Percentiles rank a stretch among this genome's conserved stretches.
These are phyloP conservation scores for Apamea anceps DNA, from an alignment of 2,888 invertebrate species.

Conservation along the genomic window DNA sequence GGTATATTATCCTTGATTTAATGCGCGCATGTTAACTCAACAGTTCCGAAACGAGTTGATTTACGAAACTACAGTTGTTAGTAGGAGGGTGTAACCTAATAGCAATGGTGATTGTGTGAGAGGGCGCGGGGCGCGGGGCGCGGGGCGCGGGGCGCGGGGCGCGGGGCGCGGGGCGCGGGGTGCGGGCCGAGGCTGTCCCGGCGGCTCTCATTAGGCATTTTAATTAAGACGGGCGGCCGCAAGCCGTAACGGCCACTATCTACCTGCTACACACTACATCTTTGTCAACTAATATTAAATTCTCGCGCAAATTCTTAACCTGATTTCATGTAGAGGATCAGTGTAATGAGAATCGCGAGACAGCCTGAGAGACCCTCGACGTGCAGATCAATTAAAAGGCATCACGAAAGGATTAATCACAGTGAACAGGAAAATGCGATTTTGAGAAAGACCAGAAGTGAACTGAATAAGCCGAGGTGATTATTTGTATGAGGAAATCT, in stretches of 20 bases:
- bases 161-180: conserved; percentile 24
- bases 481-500: neutral
- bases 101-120: conserved; percentile 65
- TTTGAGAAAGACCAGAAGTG: neutral
- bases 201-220: conserved; percentile 78
- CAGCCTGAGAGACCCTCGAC: neutral
- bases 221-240: conserved; percentile 76
- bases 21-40: conserved; percentile 21
- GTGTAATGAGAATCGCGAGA: neutral
- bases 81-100: conserved; percentile 49
- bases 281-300: conserved; percentile 61
- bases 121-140: conserved; percentile 31
- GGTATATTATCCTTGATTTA: conserved; percentile 19
- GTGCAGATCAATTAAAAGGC: conserved; percentile 1
- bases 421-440: neutral
- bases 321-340: conserved; percentile 28
- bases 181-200: conserved; percentile 39
- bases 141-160: conserved; percentile 27
- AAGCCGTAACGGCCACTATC: conserved; percentile 61
- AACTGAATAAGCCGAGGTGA: neutral
- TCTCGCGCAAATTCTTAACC: conserved; percentile 51
- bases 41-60: conserved; percentile 53
- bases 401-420: conserved; percentile 3
- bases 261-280: conserved; percentile 65
- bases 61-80: conserved; percentile 59